A percentile compares a stretch with the other conserved stretches of the same genome.
phyloP scores from a whole-genome alignment of 2,113 vertebrate genomes.

The Fulica atra region DNA sequence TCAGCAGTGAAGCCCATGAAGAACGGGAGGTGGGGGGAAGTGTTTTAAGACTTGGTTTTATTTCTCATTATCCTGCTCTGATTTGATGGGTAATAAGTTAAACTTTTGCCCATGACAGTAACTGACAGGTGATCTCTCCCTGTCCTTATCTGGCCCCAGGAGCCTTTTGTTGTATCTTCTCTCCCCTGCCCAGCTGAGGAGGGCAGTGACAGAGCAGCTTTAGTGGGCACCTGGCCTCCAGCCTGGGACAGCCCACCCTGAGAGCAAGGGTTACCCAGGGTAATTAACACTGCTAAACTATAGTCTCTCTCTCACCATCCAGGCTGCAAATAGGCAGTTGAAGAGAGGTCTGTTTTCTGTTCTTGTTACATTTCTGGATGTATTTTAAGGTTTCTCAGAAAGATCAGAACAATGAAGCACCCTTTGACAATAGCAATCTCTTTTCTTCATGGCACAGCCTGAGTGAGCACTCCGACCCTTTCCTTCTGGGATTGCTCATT shows the following conservation, averaged over 20 bases:
- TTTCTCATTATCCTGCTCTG: too few relatives aligned
- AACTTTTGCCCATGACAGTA: too few relatives aligned
- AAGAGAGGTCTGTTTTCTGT: not conserved
- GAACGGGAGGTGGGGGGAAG: too few relatives aligned
- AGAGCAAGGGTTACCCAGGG: not conserved
- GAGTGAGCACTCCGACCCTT: not conserved
- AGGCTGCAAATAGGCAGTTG: not conserved
- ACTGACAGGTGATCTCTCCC: too few relatives aligned
- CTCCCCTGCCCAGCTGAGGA: too few relatives aligned
- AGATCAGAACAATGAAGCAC: slow-evolving; percentile 9
- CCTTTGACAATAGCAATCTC: not conserved
- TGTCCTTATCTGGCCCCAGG: too few relatives aligned
- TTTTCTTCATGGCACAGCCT: not conserved
- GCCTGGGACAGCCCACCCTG: not conserved
- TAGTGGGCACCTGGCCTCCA: too few relatives aligned
- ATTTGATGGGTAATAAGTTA: too few relatives aligned
- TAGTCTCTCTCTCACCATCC: not conserved
- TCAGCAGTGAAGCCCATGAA: too few relatives aligned
- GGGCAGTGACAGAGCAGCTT: too few relatives aligned
- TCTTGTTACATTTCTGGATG: not conserved
- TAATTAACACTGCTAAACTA: not conserved
- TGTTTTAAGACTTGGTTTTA: too few relatives aligned
- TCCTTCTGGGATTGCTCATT: slow-evolving; percentile 49
- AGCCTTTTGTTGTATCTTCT: too few relatives aligned
- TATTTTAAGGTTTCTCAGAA: slow-evolving; percentile 35